Evolutionary conservation across 2,797 vertebrate species (phyloP).

Genomic region (Hypotaenidia okinawae): DNA sequence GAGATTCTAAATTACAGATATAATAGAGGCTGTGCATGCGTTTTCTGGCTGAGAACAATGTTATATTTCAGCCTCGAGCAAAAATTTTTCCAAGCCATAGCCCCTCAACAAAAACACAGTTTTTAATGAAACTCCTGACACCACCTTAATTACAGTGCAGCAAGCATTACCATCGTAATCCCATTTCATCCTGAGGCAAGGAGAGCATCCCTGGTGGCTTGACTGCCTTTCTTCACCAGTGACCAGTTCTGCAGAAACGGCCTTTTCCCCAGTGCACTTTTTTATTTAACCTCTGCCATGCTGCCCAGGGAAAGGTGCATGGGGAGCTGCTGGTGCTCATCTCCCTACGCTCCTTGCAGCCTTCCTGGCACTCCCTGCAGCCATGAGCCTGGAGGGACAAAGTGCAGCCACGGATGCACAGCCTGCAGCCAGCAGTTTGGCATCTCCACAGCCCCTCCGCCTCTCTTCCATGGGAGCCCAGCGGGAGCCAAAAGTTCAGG

Average conservation of each 20-base stretch:
- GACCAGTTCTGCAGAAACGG: constrained; percentile 43
- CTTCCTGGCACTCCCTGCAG: not conserved
- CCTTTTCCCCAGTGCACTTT: not conserved
- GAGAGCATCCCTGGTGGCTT: not conserved
- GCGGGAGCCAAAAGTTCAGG: not conserved
- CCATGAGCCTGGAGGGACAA: not conserved
- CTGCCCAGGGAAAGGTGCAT: not conserved
- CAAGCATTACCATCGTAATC: constrained; percentile 38
- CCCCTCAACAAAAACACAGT: constrained; percentile 41
- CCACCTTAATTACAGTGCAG: constrained; percentile 59
- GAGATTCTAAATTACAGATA: constrained; percentile 5
- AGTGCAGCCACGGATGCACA: not conserved
- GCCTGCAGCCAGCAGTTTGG: not conserved
- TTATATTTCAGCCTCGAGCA: constrained; percentile 47
- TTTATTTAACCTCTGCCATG: not conserved
- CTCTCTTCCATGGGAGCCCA: not conserved
- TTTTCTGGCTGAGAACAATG: constrained; percentile 30
- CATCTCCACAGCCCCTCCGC: not conserved
- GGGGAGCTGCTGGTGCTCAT: not conserved
- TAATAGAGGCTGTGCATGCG: not conserved
- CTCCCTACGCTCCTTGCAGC: not conserved
- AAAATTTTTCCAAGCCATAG: not conserved
- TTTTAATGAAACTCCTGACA: constrained; percentile 53
- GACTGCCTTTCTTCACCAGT: constrained; percentile 10
- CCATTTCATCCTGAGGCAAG: constrained; percentile 49